Percentiles rank a stretch among this genome's conserved stretches.
Evolutionary conservation across 2,113 vertebrate genomes (phyloP).

Genomic region (Polypterus senegalus): DNA sequence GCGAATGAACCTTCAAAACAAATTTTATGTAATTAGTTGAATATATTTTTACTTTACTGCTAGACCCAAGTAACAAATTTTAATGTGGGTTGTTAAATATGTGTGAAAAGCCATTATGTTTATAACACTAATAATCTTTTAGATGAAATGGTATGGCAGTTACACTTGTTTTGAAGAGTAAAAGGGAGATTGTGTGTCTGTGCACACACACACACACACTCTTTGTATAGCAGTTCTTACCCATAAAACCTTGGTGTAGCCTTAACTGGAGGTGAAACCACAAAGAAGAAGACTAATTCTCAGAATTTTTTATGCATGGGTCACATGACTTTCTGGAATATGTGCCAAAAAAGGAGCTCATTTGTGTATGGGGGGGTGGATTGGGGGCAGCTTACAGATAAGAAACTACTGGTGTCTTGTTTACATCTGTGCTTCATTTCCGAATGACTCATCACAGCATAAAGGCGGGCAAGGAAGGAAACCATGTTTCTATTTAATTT

Average conservation of each 20-base stretch:
- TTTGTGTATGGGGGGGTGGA: constrained; percentile 30
- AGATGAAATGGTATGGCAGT: too few species aligned
- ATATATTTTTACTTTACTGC: too few species aligned
- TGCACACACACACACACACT: constrained; percentile 1
- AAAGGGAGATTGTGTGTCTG: constrained; percentile 11
- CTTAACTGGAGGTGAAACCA: constrained; percentile 16
- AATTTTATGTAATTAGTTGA: too few species aligned
- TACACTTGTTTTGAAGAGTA: constrained; percentile 4
- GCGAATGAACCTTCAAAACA: too few species aligned
- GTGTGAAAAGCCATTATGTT: too few species aligned
- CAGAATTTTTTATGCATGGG: constrained; percentile 23
- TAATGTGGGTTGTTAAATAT: too few species aligned
- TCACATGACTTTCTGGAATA: constrained; percentile 39
- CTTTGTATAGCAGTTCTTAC: not conserved
- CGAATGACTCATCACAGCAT: constrained; percentile 12
- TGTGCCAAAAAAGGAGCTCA: constrained; percentile 14
- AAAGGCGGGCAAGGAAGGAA: constrained; percentile 8
- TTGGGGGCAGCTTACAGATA: constrained; percentile 1
- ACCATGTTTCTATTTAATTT: too few species aligned
- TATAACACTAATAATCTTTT: too few species aligned
- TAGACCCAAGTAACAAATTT: too few species aligned
- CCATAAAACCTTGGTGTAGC: constrained; percentile 4
- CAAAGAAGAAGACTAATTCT: constrained; percentile 37
- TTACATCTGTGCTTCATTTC: constrained; percentile 26
- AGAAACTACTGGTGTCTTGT: constrained; percentile 19